Evolutionary conservation across 2,888 invertebrate species (phyloP), one percentile per base, ranked within the genome.

Genomic region (Chydorus sphaericus): DNA sequence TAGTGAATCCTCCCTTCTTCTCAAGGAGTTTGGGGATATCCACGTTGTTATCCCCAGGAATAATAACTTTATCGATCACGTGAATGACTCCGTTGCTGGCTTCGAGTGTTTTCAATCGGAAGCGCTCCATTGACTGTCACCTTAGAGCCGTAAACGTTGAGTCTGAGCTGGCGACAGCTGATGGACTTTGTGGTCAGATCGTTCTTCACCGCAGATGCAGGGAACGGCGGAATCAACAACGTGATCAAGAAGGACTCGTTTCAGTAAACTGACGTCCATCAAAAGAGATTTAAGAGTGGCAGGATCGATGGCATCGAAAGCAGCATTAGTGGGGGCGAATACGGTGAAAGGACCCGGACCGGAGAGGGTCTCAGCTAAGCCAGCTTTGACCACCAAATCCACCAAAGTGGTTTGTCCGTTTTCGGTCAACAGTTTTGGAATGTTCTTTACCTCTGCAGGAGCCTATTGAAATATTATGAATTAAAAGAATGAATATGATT

Each of bases 11-110:
- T 23, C 6, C 5, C 44, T 11, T 14, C 44, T 11, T 16, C 10
- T 28, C 48, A 8, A n/a, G n/a, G 39, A 18, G n/a, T 6, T 7
- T 7, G 6, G 20, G 39, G 7, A 39, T 23, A 10, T n/a, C 8
- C 10, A 58, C 29, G 50, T 29, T 33, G 38, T 26, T 51, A 26
- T 31, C 51, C 18, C 29, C 26, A 30, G 58, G 58, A 26, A 26
- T 30, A 26, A 58, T 36, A 38, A 58, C 58, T 29, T 28, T 52
- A 23, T 57, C 51, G 14, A 58, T 51, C 11, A 58, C 51, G 39
- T 57, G 57, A 29, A 56, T 49, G 33, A 69, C 59, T 54, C 58
- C 58, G 51, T 58, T 58, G 51, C 20, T 33, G 20, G 58, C 56
- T n/a, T 8, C 16, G 26, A 58, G n/a, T n/a, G n/a, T n/a, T n/a